Evolutionary conservation across 2,797 vertebrate species (phyloP).

Genomic region (Kryptopterus vitreolus): DNA sequence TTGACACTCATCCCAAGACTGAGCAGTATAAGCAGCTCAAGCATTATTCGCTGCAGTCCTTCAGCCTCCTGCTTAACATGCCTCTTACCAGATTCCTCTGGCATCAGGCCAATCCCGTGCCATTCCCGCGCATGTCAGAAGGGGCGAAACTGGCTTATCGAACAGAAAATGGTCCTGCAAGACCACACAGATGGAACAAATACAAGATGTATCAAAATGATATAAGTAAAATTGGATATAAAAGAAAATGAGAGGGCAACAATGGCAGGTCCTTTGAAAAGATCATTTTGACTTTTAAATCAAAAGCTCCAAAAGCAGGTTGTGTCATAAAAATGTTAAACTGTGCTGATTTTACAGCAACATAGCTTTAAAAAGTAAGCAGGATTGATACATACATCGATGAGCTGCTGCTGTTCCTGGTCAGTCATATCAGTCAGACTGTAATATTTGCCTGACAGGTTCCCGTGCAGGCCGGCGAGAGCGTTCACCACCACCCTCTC

Average conservation of each 20-base stretch:
- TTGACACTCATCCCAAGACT: conserved; percentile 33
- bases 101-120: conserved; percentile 97
- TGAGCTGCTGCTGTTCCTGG: conserved; percentile 91
- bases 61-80: background rate
- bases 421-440: conserved; percentile 91
- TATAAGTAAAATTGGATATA: background rate
- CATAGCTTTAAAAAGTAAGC: background rate
- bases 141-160: conserved; percentile 93
- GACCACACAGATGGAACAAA: background rate
- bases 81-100: conserved; percentile 90
- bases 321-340: background rate
- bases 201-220: background rate
- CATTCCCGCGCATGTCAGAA: conserved; percentile 94
- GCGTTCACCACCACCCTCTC: conserved; percentile 88
- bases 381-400: conserved; percentile 82
- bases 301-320: background rate
- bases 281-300: background rate
- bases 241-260: background rate
- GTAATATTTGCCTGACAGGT: conserved; percentile 87
- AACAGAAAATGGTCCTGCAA: conserved; percentile 94
- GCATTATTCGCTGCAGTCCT: conserved; percentile 2
- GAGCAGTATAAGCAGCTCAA: conserved; percentile 44
- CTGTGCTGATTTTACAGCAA: background rate
- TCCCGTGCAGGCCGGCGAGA: conserved; percentile 80
- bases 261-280: no score